Conservation (phyloP, 2,888 invertebrate species). For the Standfussiana lucernea region DNA sequence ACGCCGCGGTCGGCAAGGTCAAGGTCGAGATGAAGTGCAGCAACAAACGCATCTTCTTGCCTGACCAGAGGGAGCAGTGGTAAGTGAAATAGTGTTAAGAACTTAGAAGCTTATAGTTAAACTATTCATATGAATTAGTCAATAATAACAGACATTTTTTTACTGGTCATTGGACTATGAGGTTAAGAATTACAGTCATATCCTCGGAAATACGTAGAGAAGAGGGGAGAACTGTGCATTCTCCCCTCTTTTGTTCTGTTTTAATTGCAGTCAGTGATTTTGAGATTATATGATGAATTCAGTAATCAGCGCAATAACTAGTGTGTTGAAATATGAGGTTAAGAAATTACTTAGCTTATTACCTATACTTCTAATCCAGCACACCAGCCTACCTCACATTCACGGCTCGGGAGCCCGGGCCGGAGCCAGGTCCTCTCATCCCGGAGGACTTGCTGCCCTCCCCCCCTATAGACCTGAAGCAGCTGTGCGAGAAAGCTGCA, state of each 20-base stretch:
- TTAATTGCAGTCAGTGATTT: no score
- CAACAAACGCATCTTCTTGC: slow-evolving; percentile 83
- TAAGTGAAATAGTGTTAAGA: slow-evolving; percentile 59
- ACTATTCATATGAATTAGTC: no score
- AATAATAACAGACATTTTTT: no score
- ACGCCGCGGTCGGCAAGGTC: slow-evolving; percentile 77
- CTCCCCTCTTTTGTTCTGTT: no score
- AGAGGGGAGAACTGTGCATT: no score
- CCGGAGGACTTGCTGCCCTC: slow-evolving; percentile 82
- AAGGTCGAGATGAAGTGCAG: slow-evolving; percentile 80
- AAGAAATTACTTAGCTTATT: no score
- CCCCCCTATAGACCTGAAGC: slow-evolving; percentile 75
- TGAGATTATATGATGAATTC: background rate
- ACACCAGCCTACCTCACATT: slow-evolving; percentile 84
- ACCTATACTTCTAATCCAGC: slow-evolving; percentile 73
- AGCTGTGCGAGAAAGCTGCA: slow-evolving; percentile 67
- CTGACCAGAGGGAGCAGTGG: slow-evolving; percentile 87
- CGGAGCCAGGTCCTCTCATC: slow-evolving; percentile 77
- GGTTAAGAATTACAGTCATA: no score
- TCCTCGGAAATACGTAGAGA: no score
- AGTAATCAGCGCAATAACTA: no score
- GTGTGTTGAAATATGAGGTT: no score
- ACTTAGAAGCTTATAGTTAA: no score
- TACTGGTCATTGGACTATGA: no score
- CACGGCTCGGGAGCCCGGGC: slow-evolving; percentile 66